Percentiles rank a stretch among this genome's conserved stretches.
Conservation (phyloP, 2,888 invertebrate genomes). For the Parasteatoda lunata region DNA sequence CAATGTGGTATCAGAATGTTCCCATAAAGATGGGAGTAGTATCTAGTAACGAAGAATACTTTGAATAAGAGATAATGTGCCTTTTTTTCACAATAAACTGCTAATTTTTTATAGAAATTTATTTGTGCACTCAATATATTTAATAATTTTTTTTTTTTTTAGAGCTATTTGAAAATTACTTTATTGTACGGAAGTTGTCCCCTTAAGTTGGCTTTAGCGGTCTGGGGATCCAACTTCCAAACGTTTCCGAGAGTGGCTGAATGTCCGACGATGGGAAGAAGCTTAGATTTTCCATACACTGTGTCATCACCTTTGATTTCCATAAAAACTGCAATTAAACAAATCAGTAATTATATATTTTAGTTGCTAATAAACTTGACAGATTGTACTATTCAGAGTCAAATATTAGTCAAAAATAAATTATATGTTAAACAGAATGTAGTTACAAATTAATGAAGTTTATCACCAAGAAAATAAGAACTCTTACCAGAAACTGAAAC, state of each 20-base stretch:
- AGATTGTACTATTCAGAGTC: neutral
- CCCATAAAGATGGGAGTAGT: too few species aligned
- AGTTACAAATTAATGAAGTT: neutral
- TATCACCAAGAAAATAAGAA: neutral
- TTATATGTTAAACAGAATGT: neutral
- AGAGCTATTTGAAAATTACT: slow-evolving; percentile 70
- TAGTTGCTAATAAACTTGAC: neutral
- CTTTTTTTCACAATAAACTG: too few species aligned
- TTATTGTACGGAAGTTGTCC: slow-evolving; percentile 91
- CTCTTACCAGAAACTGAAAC: slow-evolving; percentile 86
- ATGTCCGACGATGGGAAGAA: slow-evolving; percentile 95
- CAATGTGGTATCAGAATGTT: too few species aligned
- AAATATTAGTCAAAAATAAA: neutral
- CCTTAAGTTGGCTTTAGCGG: slow-evolving; percentile 82
- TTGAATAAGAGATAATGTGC: too few species aligned
- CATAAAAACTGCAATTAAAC: slow-evolving; percentile 39
- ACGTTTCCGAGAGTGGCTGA: slow-evolving; percentile 92
- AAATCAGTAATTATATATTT: neutral
- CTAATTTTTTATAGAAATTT: neutral
- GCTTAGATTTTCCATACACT: slow-evolving; percentile 81
- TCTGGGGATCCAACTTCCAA: slow-evolving; percentile 92
- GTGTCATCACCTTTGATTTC: slow-evolving; percentile 44
- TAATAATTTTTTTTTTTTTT: neutral
- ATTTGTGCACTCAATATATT: neutral
- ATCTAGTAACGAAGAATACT: too few species aligned